A percentile compares a stretch with the other conserved stretches of the same genome.
phyloP scores from a whole-genome alignment of 2,888 invertebrate species.

The Andrena bicolor region DNA sequence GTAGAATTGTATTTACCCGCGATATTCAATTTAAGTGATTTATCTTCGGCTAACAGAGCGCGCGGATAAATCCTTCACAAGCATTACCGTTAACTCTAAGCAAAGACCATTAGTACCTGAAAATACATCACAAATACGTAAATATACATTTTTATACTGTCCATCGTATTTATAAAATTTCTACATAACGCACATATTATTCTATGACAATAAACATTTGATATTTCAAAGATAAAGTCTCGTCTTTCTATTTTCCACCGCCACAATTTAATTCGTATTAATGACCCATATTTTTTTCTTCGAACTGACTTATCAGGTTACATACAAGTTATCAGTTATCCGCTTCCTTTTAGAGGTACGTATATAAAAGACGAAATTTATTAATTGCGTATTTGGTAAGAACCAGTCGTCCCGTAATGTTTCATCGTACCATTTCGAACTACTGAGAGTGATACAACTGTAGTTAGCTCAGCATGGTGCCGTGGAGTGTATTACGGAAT shows the following conservation, averaged over 20 bases:
- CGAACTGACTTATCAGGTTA: slow-evolving; percentile 71
- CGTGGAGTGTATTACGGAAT: slow-evolving; percentile 20
- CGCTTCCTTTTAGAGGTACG: slow-evolving; percentile 74
- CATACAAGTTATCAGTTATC: slow-evolving; percentile 73
- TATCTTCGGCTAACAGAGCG: not conserved
- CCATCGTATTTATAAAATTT: not conserved
- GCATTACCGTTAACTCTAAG: not conserved
- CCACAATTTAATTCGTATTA: not conserved
- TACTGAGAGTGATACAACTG: not conserved
- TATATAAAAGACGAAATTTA: slow-evolving; percentile 65
- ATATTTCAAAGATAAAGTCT: slow-evolving; percentile 2
- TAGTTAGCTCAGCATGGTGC: slow-evolving; percentile 42
- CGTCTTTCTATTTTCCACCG: too few species aligned
- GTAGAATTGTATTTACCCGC: not conserved
- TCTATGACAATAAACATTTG: slow-evolving; percentile 36
- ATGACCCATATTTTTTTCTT: slow-evolving; percentile 66
- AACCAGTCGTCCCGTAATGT: not conserved
- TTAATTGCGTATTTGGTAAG: slow-evolving; percentile 36
- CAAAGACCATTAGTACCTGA: slow-evolving; percentile 32
- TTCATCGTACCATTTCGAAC: not conserved
- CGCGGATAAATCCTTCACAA: not conserved
- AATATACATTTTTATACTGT: slow-evolving; percentile 9
- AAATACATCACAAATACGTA: not conserved
- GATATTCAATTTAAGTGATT: not conserved
- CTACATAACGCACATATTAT: not conserved